Conservation (phyloP, 2,888 invertebrate species). For the Blastobasis adustella region DNA sequence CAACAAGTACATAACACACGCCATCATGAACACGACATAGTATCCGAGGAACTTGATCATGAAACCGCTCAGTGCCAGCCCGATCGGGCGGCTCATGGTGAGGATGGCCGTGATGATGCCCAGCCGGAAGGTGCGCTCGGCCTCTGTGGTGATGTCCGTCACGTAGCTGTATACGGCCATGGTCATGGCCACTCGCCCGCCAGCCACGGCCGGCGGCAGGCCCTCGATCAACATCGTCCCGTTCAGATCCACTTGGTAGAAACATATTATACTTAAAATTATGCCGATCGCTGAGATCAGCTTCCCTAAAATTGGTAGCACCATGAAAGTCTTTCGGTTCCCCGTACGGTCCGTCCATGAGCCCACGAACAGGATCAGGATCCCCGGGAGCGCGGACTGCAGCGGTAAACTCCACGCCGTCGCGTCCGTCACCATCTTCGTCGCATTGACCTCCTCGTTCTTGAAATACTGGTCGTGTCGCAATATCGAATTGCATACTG, state of each 20-base stretch:
- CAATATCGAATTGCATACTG: constrained; percentile 70
- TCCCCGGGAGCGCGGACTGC: constrained; percentile 73
- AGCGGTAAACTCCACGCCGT: constrained; percentile 75
- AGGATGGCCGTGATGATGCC: constrained; percentile 75
- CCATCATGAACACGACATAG: constrained; percentile 61
- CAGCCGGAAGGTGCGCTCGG: constrained; percentile 77
- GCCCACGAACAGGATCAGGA: constrained; percentile 74
- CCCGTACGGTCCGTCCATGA: constrained; percentile 79
- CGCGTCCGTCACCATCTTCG: constrained; percentile 72
- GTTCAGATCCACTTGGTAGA: constrained; percentile 69
- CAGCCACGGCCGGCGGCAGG: constrained; percentile 75
- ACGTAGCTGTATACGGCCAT: constrained; percentile 78
- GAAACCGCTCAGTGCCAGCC: constrained; percentile 71
- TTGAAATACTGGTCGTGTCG: constrained; percentile 55
- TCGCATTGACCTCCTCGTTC: constrained; percentile 61
- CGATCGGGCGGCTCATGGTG: constrained; percentile 69
- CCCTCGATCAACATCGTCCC: constrained; percentile 73
- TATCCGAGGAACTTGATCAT: constrained; percentile 65
- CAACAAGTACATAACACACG: constrained; percentile 57
- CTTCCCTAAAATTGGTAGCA: constrained; percentile 75
- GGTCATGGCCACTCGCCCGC: constrained; percentile 76
- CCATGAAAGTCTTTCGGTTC: constrained; percentile 74
- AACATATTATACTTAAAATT: constrained; percentile 74
- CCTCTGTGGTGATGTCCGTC: constrained; percentile 73
- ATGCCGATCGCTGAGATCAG: constrained; percentile 69